phyloP scores from a whole-genome alignment of 2,113 vertebrate species.

The Heterotilapia buettikoferi region DNA sequence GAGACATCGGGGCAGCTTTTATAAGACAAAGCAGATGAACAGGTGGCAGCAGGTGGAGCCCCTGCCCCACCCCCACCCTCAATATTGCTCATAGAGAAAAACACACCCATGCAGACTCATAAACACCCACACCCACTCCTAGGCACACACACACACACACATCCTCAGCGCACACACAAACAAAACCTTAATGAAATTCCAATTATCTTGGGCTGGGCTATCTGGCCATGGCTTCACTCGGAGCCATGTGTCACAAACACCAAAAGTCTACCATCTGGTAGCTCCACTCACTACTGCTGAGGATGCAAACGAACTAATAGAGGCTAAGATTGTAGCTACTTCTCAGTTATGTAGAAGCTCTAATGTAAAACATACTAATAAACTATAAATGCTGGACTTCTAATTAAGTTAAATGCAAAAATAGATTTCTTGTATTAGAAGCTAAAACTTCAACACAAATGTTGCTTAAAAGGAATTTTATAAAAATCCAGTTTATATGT shows the following conservation, averaged over 20 bases:
- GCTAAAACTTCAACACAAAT: neutral
- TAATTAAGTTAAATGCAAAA: neutral
- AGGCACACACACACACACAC: neutral
- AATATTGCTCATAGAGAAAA: slow-evolving; percentile 41
- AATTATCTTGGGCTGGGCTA: slow-evolving; percentile 71
- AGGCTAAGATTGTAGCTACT: neutral
- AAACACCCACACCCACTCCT: slow-evolving; percentile 33
- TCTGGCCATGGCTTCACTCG: slow-evolving; percentile 50
- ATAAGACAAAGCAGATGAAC: slow-evolving; percentile 67
- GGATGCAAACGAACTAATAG: slow-evolving; percentile 11
- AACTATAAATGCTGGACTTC: neutral
- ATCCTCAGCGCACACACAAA: neutral
- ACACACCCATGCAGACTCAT: slow-evolving; percentile 48
- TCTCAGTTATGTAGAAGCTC: neutral
- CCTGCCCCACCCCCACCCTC: neutral
- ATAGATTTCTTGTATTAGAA: neutral
- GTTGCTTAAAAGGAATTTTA: neutral
- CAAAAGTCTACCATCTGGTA: slow-evolving; percentile 71
- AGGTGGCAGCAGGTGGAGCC: slow-evolving; percentile 80
- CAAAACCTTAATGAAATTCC: slow-evolving; percentile 76
- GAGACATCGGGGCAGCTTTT: slow-evolving; percentile 59
- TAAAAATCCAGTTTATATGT: neutral
- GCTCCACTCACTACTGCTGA: slow-evolving; percentile 30
- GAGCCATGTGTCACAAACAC: slow-evolving; percentile 68
- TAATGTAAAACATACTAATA: neutral